phyloP scores from a whole-genome alignment of 2,113 vertebrate genomes.

The Silurus asotus region DNA sequence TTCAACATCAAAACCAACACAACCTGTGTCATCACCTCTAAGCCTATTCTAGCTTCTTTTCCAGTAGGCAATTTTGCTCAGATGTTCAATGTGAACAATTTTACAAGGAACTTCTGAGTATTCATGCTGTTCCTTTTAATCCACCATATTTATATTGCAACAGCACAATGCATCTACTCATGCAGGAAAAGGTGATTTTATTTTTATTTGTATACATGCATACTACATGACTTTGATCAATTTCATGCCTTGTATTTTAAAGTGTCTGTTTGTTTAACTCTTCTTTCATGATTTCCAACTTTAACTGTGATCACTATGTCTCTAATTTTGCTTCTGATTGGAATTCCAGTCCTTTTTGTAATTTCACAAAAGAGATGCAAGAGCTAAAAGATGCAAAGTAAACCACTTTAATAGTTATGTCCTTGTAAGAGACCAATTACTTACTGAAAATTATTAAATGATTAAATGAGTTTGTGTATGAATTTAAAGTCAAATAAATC shows the following conservation, averaged over 20 bases:
- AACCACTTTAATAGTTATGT: background rate
- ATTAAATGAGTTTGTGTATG: no score
- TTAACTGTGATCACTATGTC: background rate
- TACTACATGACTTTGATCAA: background rate
- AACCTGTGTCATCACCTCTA: background rate
- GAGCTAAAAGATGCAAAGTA: background rate
- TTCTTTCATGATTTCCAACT: background rate
- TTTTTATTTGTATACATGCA: no score
- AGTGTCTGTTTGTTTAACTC: background rate
- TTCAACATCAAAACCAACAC: background rate
- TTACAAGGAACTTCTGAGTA: no score
- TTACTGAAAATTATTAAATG: background rate
- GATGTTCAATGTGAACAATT: no score
- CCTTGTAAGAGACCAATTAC: no score
- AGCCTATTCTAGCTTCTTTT: no score
- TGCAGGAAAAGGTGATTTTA: no score
- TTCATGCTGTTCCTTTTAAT: no score
- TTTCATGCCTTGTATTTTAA: background rate
- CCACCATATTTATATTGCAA: no score
- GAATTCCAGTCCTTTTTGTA: background rate
- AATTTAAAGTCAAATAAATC: no score
- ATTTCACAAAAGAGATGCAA: background rate
- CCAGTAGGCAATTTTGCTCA: no score
- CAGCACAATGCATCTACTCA: no score
- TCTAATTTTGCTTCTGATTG: constrained; percentile 56